A percentile compares a stretch with the other conserved stretches of the same genome.
Conservation (phyloP, 2,113 vertebrate genomes). For the Sinocyclocheilus rhinocerous region DNA sequence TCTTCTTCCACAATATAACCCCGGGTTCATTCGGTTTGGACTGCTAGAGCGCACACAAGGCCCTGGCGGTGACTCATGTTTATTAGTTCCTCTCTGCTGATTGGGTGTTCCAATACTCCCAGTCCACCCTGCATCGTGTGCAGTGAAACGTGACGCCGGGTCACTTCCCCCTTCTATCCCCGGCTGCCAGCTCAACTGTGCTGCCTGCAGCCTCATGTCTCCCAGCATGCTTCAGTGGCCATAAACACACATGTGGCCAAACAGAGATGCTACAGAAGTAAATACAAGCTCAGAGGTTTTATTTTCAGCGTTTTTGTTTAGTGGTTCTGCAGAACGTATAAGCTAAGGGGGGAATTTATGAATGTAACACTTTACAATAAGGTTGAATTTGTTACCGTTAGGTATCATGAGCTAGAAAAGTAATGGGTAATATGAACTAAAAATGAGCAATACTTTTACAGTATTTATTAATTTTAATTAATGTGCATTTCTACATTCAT, state of each 20-base stretch:
- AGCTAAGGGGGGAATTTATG: neutral
- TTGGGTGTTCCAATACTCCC: conserved; percentile 27
- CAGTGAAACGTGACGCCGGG: conserved; percentile 18
- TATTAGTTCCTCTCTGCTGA: conserved; percentile 41
- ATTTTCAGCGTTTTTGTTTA: conserved; percentile 8
- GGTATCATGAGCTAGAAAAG: neutral
- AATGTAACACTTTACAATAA: neutral
- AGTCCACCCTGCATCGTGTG: conserved; percentile 19
- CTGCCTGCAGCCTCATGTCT: conserved; percentile 52
- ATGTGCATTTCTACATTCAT: neutral
- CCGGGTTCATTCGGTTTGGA: neutral
- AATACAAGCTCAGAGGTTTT: neutral
- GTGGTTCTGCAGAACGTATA: neutral
- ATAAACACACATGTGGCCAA: conserved; percentile 52
- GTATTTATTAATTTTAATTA: neutral
- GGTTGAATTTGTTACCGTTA: neutral
- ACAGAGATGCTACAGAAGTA: conserved; percentile 32
- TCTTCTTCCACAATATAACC: conserved; percentile 8
- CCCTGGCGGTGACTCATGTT: conserved; percentile 20
- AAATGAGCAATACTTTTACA: neutral
- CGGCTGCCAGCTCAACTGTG: conserved; percentile 7
- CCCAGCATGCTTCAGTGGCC: conserved; percentile 56
- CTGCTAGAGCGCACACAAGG: neutral
- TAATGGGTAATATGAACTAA: neutral
- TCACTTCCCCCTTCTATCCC: conserved; percentile 50